Percentiles rank a stretch among this genome's conserved stretches.
Evolutionary conservation across 2,113 vertebrate species (phyloP).

Genomic region (Leptobrachium leishanense): DNA sequence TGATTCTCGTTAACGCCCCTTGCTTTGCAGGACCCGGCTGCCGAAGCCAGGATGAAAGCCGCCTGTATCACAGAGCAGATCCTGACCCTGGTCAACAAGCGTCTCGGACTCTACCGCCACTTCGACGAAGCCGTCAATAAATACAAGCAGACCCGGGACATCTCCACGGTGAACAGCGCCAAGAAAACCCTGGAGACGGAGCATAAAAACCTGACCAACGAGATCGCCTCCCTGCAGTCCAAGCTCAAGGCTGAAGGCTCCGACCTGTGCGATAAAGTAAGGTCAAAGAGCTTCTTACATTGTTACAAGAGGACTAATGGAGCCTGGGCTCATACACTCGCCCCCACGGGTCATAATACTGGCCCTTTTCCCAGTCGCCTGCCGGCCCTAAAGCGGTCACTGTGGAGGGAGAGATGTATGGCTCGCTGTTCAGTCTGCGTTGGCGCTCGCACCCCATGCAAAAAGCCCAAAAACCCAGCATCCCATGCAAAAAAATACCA

Average conservation of each 20-base stretch:
- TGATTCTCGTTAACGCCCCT: not conserved
- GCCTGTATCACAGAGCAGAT: conserved; percentile 98
- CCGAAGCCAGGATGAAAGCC: conserved; percentile 97
- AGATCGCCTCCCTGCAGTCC: conserved; percentile 86
- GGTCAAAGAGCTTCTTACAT: conserved; percentile 23
- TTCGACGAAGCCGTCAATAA: conserved; percentile 94
- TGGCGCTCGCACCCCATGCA: too few relatives aligned
- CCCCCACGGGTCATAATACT: too few relatives aligned
- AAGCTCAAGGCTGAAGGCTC: conserved; percentile 93
- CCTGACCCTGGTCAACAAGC: conserved; percentile 92
- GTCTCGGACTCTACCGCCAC: conserved; percentile 91
- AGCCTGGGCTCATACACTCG: too few relatives aligned
- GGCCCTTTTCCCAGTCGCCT: too few relatives aligned
- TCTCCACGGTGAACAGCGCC: conserved; percentile 84
- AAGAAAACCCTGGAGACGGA: conserved; percentile 90
- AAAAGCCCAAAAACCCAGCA: too few relatives aligned
- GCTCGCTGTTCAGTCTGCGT: too few relatives aligned
- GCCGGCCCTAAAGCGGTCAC: too few relatives aligned
- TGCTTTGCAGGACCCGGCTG: conserved; percentile 84
- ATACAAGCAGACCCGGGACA: conserved; percentile 93
- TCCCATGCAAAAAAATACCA: too few relatives aligned
- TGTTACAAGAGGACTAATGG: too few relatives aligned
- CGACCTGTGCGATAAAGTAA: conserved; percentile 90
- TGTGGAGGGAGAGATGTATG: too few relatives aligned
- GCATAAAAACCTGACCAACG: conserved; percentile 84